A percentile compares a stretch with the other conserved stretches of the same genome.
Conservation (phyloP, 2,797 vertebrate species). For the Tamandua tetradactyla region DNA sequence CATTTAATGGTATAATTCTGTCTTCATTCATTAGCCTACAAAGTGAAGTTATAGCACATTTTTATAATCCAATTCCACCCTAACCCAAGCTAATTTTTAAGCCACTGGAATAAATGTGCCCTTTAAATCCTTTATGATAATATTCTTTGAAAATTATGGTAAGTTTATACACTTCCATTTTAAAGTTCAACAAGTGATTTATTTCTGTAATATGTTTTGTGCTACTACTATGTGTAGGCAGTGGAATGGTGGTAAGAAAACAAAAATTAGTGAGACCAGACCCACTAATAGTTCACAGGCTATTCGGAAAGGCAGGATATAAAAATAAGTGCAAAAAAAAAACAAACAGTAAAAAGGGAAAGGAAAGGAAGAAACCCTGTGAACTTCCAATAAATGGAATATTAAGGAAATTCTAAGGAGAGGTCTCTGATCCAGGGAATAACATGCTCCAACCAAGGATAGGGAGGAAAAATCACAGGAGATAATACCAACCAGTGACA, state of each 20-base stretch:
- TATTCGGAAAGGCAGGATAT: not conserved
- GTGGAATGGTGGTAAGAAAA: not conserved
- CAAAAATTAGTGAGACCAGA: not conserved
- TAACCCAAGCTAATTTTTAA: not conserved
- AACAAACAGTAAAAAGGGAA: not conserved
- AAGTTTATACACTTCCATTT: not conserved
- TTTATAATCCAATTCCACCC: not conserved
- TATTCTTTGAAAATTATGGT: not conserved
- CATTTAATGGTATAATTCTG: not conserved
- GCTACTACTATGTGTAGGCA: not conserved
- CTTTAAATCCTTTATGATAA: constrained; percentile 17
- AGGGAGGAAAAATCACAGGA: not conserved
- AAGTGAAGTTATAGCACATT: not conserved
- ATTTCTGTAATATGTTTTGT: not conserved
- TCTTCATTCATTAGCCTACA: not conserved
- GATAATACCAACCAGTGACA: not conserved
- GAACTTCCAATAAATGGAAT: not conserved
- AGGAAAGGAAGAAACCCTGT: not conserved
- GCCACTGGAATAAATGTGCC: not conserved
- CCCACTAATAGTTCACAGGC: not conserved
- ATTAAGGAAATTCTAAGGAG: not conserved
- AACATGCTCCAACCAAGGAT: no score
- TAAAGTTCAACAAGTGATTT: not conserved
- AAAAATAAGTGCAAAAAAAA: not conserved
- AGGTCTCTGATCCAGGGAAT: not conserved